Evolutionary conservation across 92 coral and sea anemone species (phyloP).

Genomic region (Pocillopora grandis): DNA sequence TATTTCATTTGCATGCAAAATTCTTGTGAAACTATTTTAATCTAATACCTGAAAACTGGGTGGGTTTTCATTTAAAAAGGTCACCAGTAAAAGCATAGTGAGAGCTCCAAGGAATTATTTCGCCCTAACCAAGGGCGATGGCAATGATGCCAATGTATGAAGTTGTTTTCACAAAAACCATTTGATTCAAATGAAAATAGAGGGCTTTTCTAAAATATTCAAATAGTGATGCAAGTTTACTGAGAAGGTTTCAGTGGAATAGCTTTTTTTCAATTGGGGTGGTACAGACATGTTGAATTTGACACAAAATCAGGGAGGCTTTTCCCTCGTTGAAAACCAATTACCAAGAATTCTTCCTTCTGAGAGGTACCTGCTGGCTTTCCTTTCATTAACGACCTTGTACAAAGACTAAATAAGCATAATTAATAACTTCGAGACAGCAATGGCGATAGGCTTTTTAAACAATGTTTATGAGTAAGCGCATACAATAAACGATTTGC

Average conservation of each 20-base stretch:
- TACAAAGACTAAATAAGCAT: constrained; percentile 54
- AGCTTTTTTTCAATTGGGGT: constrained; percentile 7
- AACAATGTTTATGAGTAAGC: constrained; percentile 15
- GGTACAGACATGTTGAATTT: constrained; percentile 12
- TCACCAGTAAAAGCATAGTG: background rate
- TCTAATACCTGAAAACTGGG: background rate
- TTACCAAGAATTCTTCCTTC: constrained; percentile 28
- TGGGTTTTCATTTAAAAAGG: background rate
- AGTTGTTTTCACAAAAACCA: constrained; percentile 8
- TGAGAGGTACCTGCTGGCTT: constrained; percentile 35
- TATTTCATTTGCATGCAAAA: background rate
- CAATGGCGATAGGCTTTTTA: constrained; percentile 19
- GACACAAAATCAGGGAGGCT: constrained; percentile 34
- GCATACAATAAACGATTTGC: background rate
- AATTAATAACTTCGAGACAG: constrained; percentile 41
- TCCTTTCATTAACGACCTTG: constrained; percentile 36
- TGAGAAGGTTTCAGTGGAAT: constrained; percentile 14
- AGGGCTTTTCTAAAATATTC: constrained; percentile 14
- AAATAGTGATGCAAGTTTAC: constrained; percentile 20
- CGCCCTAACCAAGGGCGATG: constrained; percentile 9
- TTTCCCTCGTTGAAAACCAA: constrained; percentile 48
- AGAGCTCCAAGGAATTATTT: too few relatives aligned
- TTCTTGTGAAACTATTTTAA: background rate
- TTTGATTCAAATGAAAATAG: constrained; percentile 26
- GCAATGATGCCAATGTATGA: constrained; percentile 5